A percentile compares a stretch with the other conserved stretches of the same genome.
phyloP scores from a whole-genome alignment of 2,113 vertebrate species.

The Daubentonia madagascariensis region DNA sequence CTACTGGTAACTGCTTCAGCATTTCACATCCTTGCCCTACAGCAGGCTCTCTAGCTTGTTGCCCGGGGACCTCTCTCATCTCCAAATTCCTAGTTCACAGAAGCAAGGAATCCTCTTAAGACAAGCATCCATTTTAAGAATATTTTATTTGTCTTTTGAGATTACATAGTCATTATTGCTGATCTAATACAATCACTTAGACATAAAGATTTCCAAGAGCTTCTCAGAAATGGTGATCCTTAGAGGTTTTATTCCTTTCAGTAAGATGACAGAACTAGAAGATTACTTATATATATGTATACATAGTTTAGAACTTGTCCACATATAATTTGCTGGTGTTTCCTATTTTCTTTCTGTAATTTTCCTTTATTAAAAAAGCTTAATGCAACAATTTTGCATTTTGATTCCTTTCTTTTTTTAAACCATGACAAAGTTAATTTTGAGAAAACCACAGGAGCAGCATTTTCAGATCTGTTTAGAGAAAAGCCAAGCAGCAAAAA shows the following conservation, averaged over 20 bases:
- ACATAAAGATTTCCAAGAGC: conserved; percentile 92
- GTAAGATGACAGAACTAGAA: conserved; percentile 90
- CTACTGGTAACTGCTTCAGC: not conserved
- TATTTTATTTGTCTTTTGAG: conserved; percentile 88
- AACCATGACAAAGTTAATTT: conserved; percentile 76
- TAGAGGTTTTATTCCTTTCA: conserved; percentile 82
- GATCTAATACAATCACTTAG: conserved; percentile 96
- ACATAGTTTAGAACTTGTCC: conserved; percentile 80
- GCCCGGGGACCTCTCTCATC: not conserved
- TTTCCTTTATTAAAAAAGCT: conserved; percentile 74
- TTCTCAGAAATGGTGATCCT: conserved; percentile 82
- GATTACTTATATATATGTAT: conserved; percentile 75
- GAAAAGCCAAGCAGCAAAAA: conserved; percentile 83
- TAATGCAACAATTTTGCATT: conserved; percentile 72
- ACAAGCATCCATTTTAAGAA: conserved; percentile 80
- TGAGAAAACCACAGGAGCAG: conserved; percentile 80
- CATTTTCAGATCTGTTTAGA: conserved; percentile 80
- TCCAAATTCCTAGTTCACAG: conserved; percentile 33
- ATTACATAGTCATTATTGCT: conserved; percentile 99
- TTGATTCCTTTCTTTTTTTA: conserved; percentile 67
- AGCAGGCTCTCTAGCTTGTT: not conserved
- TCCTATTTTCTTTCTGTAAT: conserved; percentile 79
- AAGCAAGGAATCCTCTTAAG: conserved; percentile 18
- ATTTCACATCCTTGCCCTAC: not conserved
- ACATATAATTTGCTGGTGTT: conserved; percentile 92